A percentile compares a stretch with the other conserved stretches of the same genome.
Evolutionary conservation across 2,113 vertebrate genomes (phyloP).

Genomic region (Saguinus midas): DNA sequence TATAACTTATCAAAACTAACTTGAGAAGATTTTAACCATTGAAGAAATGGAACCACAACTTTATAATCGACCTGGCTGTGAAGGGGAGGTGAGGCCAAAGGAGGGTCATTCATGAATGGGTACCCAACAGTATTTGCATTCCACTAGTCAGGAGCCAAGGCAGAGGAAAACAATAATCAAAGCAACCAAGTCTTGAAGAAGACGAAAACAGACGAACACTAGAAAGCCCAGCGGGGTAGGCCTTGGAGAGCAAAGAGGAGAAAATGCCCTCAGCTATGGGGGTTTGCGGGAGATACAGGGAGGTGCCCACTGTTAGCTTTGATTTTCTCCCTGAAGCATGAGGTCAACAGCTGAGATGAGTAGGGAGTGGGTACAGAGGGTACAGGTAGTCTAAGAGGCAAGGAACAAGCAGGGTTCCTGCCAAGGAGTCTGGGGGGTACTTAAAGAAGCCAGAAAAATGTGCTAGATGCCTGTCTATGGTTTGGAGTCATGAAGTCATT

Average conservation of each 20-base stretch:
- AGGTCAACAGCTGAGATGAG: background rate
- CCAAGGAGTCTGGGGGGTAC: background rate
- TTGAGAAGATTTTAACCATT: background rate
- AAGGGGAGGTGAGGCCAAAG: background rate
- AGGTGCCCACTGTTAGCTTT: background rate
- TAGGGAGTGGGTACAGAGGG: background rate
- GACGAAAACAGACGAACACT: background rate
- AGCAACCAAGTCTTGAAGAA: background rate
- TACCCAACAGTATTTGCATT: background rate
- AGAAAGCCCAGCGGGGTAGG: background rate
- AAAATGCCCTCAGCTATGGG: background rate
- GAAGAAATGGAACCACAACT: background rate
- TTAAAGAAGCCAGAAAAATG: background rate
- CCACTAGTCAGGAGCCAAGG: too few species aligned
- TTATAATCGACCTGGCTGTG: background rate
- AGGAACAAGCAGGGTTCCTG: background rate
- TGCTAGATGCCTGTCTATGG: background rate
- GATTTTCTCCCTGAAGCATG: background rate
- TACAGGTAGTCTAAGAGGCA: background rate
- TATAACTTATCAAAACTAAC: background rate
- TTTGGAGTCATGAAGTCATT: background rate
- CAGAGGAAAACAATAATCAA: background rate
- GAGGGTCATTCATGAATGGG: rapidly evolving
- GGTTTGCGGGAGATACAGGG: too few species aligned
- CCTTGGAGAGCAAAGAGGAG: background rate